A percentile compares a stretch with the other conserved stretches of the same genome.
Conservation (phyloP, 2,888 invertebrate genomes). For the Polydrusus cervinus region DNA sequence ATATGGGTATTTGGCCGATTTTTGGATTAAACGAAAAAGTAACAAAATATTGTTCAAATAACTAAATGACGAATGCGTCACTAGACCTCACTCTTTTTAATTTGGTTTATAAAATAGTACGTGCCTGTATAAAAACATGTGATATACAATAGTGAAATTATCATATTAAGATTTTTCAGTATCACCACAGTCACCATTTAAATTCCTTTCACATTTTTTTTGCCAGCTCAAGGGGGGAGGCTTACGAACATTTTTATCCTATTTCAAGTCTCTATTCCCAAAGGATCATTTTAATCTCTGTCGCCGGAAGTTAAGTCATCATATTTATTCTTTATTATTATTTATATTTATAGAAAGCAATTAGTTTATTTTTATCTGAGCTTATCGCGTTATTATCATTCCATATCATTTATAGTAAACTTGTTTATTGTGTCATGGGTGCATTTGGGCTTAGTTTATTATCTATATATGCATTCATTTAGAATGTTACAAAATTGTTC, state of each 20-base stretch:
- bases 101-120: no score
- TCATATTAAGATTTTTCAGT: no score
- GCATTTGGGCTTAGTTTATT: slow-evolving; percentile 11
- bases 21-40: no score
- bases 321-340: slow-evolving; percentile 11
- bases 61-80: no score
- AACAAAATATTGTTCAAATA: no score
- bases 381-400: slow-evolving; percentile 14
- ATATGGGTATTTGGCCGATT: no score
- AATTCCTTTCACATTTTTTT: not conserved
- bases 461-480: not conserved
- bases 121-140: no score
- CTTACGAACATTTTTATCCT: no score
- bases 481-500: not conserved
- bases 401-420: slow-evolving; percentile 11
- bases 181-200: no score
- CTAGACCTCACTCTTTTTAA: no score
- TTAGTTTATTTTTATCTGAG: slow-evolving; percentile 9
- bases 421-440: slow-evolving; percentile 4
- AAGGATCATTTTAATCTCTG: not conserved
- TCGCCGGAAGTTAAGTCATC: slow-evolving; percentile 24
- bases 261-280: not conserved
- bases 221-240: not conserved
- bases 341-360: slow-evolving; percentile 19
- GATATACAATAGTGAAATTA: no score